Evolutionary conservation across 2,113 vertebrate genomes (phyloP), one percentile per base, ranked within the genome.

Genomic region (Aythya baeri): DNA sequence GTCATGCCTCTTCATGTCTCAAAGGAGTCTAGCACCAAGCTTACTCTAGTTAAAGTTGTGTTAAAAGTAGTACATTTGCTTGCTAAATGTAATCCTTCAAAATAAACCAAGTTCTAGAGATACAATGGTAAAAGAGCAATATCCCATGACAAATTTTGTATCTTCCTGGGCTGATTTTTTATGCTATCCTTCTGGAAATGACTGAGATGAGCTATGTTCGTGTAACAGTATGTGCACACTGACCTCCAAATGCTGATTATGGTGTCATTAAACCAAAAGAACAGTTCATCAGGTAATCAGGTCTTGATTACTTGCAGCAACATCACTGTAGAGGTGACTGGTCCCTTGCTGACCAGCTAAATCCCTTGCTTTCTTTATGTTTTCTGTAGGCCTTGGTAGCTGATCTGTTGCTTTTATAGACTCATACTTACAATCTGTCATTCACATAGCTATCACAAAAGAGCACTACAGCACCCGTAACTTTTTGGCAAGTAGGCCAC

Each of bases 11-110:
- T 32, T 46, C 36, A 17, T 21, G 13, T 38, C 43, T 76, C 49
- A 41, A 20, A 25, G 17, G 26, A 62, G 20, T 17, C 0, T 0
- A 82, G 31, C 11, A 14, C 23, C 50, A 46, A 44, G 14, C 14
- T 25, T 76, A 41, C n/a, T 22, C 41, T 41, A 27, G 27, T 18
- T 21, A 46, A 86, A 65, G 22, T 6, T 77, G 41, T 68, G 13
- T 21, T 21, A 13, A 20, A 68, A 59, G 25, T 52, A 38, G 8
- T 20, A 6, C 32, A 21, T 81, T 71, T 88, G 3, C 29, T 83
- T 58, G 32, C 13, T 23, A 29, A 34, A 62, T 54, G 38, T 54
- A 29, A 77, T 90, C 29, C 29, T 76, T 70, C 63, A 66, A 90
- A 90, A 83, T 34, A 20, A 88, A 57, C 11, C 11, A 38, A 52